phyloP scores from a whole-genome alignment of 2,888 invertebrate species.

The Bombylius major region DNA sequence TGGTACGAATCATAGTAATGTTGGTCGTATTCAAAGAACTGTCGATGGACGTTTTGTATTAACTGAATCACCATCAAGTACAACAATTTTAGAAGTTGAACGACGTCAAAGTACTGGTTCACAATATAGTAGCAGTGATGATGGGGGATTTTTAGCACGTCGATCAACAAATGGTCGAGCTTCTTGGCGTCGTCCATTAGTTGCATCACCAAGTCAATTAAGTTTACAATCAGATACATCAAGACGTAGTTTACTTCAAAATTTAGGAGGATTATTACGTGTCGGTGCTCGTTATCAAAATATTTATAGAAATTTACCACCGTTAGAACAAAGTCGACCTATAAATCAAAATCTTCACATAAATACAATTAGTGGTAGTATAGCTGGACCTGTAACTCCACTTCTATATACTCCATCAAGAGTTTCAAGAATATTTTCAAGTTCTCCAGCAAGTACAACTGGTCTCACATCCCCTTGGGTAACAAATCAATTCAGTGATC shows the following conservation, averaged over 20 bases:
- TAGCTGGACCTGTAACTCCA: slow-evolving; percentile 18
- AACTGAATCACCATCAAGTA: slow-evolving; percentile 29
- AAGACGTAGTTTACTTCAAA: slow-evolving; percentile 42
- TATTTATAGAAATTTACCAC: slow-evolving; percentile 22
- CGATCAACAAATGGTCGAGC: slow-evolving; percentile 43
- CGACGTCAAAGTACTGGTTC: slow-evolving; percentile 47
- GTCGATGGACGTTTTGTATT: slow-evolving; percentile 65
- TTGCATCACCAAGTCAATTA: slow-evolving; percentile 52
- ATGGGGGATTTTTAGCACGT: slow-evolving; percentile 69
- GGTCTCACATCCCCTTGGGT: slow-evolving; percentile 48
- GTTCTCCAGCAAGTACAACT: slow-evolving; percentile 52
- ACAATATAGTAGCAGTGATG: slow-evolving; percentile 55
- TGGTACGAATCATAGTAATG: slow-evolving; percentile 30
- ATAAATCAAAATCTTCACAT: slow-evolving; percentile 28
- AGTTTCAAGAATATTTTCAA: slow-evolving; percentile 45
- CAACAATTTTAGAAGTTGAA: slow-evolving; percentile 20
- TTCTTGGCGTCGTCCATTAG: slow-evolving; percentile 51
- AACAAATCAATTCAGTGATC: slow-evolving; percentile 63
- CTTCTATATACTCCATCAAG: slow-evolving; percentile 36
- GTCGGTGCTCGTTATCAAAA: slow-evolving; percentile 31
- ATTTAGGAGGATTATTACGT: slow-evolving; percentile 28
- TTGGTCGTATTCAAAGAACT: slow-evolving; percentile 57
- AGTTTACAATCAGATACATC: slow-evolving; percentile 56
- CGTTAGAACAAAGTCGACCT: slow-evolving; percentile 29
- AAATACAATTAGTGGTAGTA: slow-evolving; percentile 29